phyloP scores from a whole-genome alignment of 2,113 vertebrate genomes.

The Carlito syrichta region DNA sequence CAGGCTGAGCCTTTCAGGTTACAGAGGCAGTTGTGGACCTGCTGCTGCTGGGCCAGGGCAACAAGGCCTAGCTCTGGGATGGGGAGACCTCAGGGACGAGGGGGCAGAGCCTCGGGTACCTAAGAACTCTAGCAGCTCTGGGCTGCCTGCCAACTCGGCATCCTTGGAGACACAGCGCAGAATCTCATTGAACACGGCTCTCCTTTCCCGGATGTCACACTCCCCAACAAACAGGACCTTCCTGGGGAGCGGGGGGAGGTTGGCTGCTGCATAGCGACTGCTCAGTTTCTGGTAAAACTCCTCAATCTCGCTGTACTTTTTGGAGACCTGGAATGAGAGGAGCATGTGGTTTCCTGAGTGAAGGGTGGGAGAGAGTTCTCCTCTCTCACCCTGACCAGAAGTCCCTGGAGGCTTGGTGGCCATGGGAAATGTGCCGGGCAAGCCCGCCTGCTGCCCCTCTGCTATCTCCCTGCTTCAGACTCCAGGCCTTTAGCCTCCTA shows the following conservation, averaged over 20 bases:
- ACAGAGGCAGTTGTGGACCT: not conserved
- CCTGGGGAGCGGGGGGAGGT: slow-evolving; percentile 85
- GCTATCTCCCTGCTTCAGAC: no score
- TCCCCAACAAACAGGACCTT: slow-evolving; percentile 90
- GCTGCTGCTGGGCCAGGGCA: fast-evolving
- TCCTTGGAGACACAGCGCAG: slow-evolving; percentile 85
- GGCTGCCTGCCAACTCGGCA: slow-evolving; percentile 80
- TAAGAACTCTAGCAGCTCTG: slow-evolving; percentile 89
- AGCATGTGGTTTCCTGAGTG: not conserved
- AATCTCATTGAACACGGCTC: slow-evolving; percentile 84
- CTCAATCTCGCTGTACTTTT: slow-evolving; percentile 91
- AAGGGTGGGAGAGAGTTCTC: not conserved
- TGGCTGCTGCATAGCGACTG: slow-evolving; percentile 73
- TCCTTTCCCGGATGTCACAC: slow-evolving; percentile 87
- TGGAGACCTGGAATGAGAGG: slow-evolving; percentile 85
- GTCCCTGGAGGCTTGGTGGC: fast-evolving
- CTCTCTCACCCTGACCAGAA: fast-evolving
- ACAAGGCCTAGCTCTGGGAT: not conserved
- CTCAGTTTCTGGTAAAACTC: slow-evolving; percentile 85
- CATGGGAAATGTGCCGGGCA: fast-evolving
- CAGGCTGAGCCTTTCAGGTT: not conserved
- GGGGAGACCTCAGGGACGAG: not conserved
- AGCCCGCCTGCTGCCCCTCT: not conserved
- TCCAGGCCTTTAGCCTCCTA: not conserved
- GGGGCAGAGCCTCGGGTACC: slow-evolving; percentile 76